Conservation (phyloP, 2,113 vertebrate genomes). For the Alosa alosa region DNA sequence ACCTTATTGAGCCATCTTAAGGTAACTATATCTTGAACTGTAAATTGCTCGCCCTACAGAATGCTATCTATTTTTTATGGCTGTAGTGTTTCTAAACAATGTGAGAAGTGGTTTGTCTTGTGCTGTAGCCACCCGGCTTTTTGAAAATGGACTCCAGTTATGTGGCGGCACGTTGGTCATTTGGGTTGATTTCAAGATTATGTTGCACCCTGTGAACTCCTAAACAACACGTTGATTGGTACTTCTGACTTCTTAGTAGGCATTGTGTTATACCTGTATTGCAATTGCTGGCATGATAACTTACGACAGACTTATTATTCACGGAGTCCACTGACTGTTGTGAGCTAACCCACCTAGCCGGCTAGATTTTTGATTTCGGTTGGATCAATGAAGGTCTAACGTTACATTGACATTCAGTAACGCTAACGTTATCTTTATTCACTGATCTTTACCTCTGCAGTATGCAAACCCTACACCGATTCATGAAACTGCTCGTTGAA, state of each 20-base stretch:
- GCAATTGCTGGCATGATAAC: neutral
- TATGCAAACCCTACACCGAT: neutral
- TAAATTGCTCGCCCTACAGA: too few relatives aligned
- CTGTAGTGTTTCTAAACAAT: conserved; percentile 39
- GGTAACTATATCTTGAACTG: conserved; percentile 50
- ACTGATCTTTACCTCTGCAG: neutral
- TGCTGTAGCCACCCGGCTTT: conserved; percentile 61
- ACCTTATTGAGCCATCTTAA: conserved; percentile 38
- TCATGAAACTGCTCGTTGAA: neutral
- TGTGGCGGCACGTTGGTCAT: conserved; percentile 25
- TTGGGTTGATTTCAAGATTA: neutral
- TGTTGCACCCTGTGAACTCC: neutral
- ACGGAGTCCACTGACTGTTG: neutral
- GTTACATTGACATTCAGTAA: neutral
- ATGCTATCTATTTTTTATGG: conserved; percentile 1
- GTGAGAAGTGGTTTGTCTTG: conserved; percentile 35
- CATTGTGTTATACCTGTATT: neutral
- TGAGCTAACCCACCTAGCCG: neutral
- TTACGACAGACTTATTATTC: neutral
- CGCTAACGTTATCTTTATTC: neutral
- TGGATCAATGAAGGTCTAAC: neutral
- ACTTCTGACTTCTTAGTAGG: neutral
- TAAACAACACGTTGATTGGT: neutral
- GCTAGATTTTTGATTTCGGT: neutral
- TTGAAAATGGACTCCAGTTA: conserved; percentile 42